Percentiles rank a stretch among this genome's conserved stretches.
These are phyloP conservation scores for Papilio polytes DNA, from an alignment of 1,140 invertebrate species.

Conservation along the genomic window DNA sequence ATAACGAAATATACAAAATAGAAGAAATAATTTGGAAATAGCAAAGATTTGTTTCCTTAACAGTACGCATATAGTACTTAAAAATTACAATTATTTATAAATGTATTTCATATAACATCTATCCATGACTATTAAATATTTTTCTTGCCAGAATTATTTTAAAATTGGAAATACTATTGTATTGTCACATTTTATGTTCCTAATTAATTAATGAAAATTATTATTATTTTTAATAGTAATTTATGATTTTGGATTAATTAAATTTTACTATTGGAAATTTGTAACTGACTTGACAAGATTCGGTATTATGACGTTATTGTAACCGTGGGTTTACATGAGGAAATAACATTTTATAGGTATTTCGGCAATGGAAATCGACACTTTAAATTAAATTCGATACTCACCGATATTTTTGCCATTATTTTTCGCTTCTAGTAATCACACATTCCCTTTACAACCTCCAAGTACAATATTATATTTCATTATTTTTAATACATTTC, in stretches of 20 bases:
- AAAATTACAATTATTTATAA: neutral
- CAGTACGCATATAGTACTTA: too few relatives aligned
- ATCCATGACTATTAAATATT: neutral
- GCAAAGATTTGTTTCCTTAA: neutral
- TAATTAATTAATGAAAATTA: neutral
- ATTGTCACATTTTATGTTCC: neutral
- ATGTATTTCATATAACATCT: neutral
- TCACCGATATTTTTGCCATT: slow-evolving; percentile 24
- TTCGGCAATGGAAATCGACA: neutral
- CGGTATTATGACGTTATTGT: neutral
- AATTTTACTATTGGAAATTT: too few relatives aligned
- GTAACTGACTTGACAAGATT: too few relatives aligned
- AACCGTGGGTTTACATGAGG: neutral
- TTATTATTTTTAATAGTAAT: too few relatives aligned
- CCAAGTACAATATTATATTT: slow-evolving; percentile 4
- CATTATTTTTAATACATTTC: neutral
- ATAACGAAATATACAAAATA: too few relatives aligned
- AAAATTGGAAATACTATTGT: neutral
- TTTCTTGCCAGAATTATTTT: neutral
- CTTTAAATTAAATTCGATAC: neutral
- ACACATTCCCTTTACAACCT: neutral
- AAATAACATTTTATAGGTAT: neutral
- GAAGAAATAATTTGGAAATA: neutral
- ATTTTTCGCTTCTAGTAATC: neutral
- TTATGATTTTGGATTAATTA: too few relatives aligned